Percentiles rank a stretch among this genome's conserved stretches.
Conservation (phyloP, 2,888 invertebrate species). For the Clunio marinus region DNA sequence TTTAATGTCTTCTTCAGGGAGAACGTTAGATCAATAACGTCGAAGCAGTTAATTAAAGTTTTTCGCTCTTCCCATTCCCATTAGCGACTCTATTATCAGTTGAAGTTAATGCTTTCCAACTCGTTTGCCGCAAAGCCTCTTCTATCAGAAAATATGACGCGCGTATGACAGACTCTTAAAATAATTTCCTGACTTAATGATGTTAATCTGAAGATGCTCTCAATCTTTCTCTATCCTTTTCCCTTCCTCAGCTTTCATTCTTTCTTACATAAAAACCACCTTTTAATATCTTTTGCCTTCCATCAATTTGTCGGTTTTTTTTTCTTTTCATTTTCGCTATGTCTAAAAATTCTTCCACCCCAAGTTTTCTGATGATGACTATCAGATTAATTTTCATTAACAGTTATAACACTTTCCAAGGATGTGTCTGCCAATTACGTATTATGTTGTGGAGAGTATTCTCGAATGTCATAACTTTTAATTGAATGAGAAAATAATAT, state of each 20-base stretch:
- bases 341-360: background rate
- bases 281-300: constrained; percentile 7
- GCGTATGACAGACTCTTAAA: constrained; percentile 23
- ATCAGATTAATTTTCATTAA: constrained; percentile 23
- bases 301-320: constrained; percentile 22
- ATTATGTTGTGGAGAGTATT: background rate
- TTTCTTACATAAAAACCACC: background rate
- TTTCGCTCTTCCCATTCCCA: background rate
- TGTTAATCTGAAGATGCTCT: constrained; percentile 12
- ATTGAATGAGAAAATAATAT: background rate
- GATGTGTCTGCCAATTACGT: background rate
- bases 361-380: constrained; percentile 9
- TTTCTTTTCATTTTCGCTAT: background rate
- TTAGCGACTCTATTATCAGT: background rate
- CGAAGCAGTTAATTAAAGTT: constrained; percentile 27
- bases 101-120: background rate
- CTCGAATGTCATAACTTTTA: constrained; percentile 7
- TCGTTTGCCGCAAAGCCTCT: background rate
- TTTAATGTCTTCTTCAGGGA: no score
- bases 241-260: background rate
- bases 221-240: background rate
- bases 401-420: constrained; percentile 10
- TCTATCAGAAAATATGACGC: background rate
- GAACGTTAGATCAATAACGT: no score
- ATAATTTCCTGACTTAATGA: background rate